Base-by-base conservation (phyloP, 2,888 invertebrate genomes). In the Epinotia ramella region DNA sequence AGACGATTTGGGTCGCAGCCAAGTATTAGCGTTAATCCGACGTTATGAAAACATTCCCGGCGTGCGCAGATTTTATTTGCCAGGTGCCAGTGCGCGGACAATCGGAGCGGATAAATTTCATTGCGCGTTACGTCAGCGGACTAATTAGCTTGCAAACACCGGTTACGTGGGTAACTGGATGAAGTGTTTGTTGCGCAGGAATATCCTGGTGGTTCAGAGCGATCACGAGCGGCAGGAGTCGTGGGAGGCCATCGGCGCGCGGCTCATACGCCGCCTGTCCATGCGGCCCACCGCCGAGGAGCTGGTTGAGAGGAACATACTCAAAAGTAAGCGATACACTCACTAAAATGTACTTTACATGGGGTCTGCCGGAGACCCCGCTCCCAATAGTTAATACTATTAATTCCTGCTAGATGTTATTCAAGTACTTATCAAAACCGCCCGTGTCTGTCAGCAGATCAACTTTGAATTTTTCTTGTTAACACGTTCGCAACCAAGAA, bases 201-300 rank as follows among this genome's bases (percentile, higher is more conserved):
- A 99, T 90, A 99, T 99, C 84, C 95, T 99, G 89, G 98, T 97
- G 91, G 96, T 97, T 84, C 98, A 98, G 91, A 97, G 97, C 84
- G 98, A 98, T 86, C 97, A 97, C 95, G 98, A 99, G 93, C 95
- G 98, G 82, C 97, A 97, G 89, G 98, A 98, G 93, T 97, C 97
- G 84, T 98, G 98, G 95, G 98, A 98, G 91, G 98, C 98, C 78
- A 98, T 99, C 87, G 99, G 99, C 73, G 98, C 98, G 80, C 96
- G 98, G 84, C 96, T 99, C 83, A 99, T 98, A 87, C 96, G 99
- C 89, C 97, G 99, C 85, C 95, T 99, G 87, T 99, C 99, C 92
- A 98, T 99, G 97, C 96, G 99, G 86, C 99, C 99, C 82, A 98
- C 99, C 66, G 98, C 98, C 80, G 99, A 99, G 91, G 99, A 99